Evolutionary conservation across 1,140 invertebrate species (phyloP), one percentile per base, ranked within the genome.

Genomic region (Euglossa dilemma): DNA sequence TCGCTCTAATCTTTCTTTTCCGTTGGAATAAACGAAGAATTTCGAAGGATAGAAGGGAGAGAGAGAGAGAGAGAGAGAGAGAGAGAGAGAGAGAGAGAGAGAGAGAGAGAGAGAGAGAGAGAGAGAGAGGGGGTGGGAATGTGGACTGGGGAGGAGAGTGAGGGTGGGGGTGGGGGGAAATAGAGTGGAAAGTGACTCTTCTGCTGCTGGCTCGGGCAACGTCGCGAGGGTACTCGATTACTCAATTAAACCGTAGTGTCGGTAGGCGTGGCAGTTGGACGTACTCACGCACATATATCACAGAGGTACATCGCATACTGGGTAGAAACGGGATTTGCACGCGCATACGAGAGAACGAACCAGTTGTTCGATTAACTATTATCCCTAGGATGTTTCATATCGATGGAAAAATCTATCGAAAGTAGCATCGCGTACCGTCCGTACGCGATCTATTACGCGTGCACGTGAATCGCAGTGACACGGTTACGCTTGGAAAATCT

Each of bases 181-280:
- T 57, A 43, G 18, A 50, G 54, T 83, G 36, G 54, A 45, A 83
- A 70, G 72, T 63, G 75, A 83, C 57, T 63, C 47, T 14, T 28
- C 64, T 70, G 14, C 64, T 47, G 11, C 36, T 54, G 52, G 50
- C 70, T 78, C 50, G 88, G 90, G 89, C 89, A 90, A 90, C 90
- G 88, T 89, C 90, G 90, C 90, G 86, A 92, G 92, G 92, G 89
- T 90, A 91, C 93, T 93, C 92, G 91, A 93, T 93, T 92, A 93
- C 93, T 93, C 92, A 92, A 93, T 93, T 93, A 93, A 91, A 90
- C 88, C 91, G 83, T 86, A 88, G 92, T 93, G 92, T 93, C 92
- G 90, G 92, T 92, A 91, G 93, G 93, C 92, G 93, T 93, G 93
- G 92, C 90, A 77, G 88, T 89, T 86, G 88, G 89, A 92, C 91